Evolutionary conservation across 2,888 invertebrate genomes (phyloP).

Genomic region (Drosophila nr. fundita): DNA sequence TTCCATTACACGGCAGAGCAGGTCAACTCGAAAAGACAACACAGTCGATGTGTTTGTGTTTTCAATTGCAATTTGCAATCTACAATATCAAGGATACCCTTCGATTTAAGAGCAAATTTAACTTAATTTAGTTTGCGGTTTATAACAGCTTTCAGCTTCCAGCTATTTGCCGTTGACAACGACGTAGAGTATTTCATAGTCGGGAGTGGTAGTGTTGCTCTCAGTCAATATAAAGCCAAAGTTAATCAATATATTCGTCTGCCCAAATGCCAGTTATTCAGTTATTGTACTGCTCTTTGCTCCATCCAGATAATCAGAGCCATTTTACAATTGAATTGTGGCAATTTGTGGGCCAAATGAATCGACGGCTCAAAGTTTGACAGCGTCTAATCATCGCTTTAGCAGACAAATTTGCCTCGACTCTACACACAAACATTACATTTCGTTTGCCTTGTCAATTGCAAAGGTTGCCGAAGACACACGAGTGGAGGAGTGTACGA

Average conservation of each 20-base stretch:
- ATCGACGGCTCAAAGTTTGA: neutral
- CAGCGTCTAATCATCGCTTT: neutral
- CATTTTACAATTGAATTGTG: neutral
- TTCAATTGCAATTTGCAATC: neutral
- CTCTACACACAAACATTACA: neutral
- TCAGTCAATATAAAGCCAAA: neutral
- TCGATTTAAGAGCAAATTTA: neutral
- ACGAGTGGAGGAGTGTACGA: too few species aligned
- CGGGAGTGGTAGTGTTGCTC: neutral
- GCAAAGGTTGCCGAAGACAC: neutral
- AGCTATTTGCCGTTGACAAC: neutral
- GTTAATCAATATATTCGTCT: neutral
- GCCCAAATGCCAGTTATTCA: neutral
- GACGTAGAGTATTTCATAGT: neutral
- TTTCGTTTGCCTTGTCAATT: neutral
- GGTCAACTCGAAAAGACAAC: constrained; percentile 6
- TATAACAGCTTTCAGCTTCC: neutral
- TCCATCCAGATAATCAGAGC: neutral
- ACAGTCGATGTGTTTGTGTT: neutral
- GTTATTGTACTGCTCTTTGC: neutral
- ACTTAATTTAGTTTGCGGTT: neutral
- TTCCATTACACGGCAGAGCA: constrained; percentile 3
- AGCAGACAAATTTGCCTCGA: neutral
- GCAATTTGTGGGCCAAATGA: neutral
- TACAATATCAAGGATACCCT: neutral